phyloP scores from a whole-genome alignment of 2,888 invertebrate genomes.

The Drosophila paracracens region DNA sequence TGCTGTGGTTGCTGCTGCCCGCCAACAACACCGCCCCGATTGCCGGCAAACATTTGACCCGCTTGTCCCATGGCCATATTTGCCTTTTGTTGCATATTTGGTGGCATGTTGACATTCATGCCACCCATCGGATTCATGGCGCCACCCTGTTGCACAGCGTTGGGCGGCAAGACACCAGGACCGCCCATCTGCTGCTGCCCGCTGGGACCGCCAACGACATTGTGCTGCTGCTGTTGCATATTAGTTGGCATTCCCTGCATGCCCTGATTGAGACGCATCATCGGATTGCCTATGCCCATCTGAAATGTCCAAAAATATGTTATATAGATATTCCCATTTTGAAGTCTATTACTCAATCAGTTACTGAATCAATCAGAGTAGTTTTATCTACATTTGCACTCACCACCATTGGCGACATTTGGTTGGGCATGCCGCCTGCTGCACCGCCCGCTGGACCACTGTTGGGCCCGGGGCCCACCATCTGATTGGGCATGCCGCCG shows the following conservation, averaged over 20 bases:
- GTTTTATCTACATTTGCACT: constrained; percentile 15
- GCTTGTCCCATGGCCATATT: constrained; percentile 84
- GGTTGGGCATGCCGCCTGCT: constrained; percentile 51
- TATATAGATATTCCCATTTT: neutral
- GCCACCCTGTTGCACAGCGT: constrained; percentile 77
- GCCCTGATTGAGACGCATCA: constrained; percentile 86
- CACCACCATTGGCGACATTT: constrained; percentile 61
- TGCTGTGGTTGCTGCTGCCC: constrained; percentile 86
- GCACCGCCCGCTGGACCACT: constrained; percentile 78
- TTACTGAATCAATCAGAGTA: neutral
- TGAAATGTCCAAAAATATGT: constrained; percentile 29
- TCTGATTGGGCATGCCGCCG: constrained; percentile 80
- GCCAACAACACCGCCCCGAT: constrained; percentile 86
- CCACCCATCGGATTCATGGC: constrained; percentile 80
- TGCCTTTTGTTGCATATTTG: constrained; percentile 82
- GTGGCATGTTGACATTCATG: constrained; percentile 80
- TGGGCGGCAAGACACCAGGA: constrained; percentile 72
- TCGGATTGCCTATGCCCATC: constrained; percentile 83
- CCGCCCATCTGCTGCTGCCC: constrained; percentile 68
- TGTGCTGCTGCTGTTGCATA: constrained; percentile 85
- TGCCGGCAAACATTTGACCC: constrained; percentile 85
- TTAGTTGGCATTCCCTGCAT: constrained; percentile 83
- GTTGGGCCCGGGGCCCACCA: constrained; percentile 83
- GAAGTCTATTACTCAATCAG: neutral
- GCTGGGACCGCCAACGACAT: constrained; percentile 75